Conservation (phyloP, 2,888 invertebrate species). For the Mythimna ferrago region DNA sequence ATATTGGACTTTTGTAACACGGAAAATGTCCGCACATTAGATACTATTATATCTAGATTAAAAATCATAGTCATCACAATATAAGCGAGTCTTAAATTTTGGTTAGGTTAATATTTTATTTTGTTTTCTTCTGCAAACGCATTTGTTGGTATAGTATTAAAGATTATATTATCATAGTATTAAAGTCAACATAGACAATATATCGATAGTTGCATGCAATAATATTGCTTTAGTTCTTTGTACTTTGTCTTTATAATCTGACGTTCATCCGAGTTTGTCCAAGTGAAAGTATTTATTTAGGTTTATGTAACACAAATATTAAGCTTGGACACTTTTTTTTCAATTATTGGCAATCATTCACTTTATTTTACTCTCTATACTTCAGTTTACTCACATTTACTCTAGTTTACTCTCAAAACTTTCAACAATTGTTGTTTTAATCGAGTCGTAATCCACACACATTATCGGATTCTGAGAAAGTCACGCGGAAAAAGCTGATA, state of each 20-base stretch:
- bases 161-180: neutral
- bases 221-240: neutral
- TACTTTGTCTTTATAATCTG: slow-evolving; percentile 10
- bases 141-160: neutral
- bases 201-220: slow-evolving; percentile 17
- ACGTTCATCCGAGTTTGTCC: slow-evolving; percentile 7
- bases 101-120: neutral
- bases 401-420: no score
- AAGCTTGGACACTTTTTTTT: slow-evolving; percentile 1
- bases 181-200: neutral
- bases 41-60: no score
- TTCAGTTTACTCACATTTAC: no score
- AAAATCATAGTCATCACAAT: no score
- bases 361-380: slow-evolving; percentile 31
- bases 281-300: slow-evolving; percentile 40
- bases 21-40: neutral
- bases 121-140: neutral
- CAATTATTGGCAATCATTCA: slow-evolving; percentile 19
- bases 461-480: slow-evolving; percentile 58
- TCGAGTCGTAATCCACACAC: slow-evolving; percentile 52
- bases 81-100: no score
- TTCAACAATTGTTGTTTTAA: slow-evolving; percentile 56
- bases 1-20: neutral
- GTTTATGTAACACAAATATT: slow-evolving; percentile 3
- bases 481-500: slow-evolving; percentile 4